These are phyloP conservation scores for Scolanthus callimorphus DNA, from an alignment of 92 coral and sea anemone genomes.

Conservation along the genomic window DNA sequence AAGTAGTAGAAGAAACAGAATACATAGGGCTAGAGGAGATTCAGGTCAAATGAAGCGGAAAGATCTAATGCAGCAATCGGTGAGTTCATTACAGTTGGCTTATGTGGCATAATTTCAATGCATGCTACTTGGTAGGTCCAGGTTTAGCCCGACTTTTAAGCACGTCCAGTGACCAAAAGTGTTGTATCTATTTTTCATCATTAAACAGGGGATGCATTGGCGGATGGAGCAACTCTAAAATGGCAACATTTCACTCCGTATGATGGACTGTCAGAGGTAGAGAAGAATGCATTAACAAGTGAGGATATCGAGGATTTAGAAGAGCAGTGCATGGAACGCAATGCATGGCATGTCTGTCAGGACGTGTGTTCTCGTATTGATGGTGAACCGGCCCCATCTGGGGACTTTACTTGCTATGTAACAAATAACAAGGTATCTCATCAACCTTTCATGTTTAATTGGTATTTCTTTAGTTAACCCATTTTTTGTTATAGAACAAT, in stretches of 20 bases:
- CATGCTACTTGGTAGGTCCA: too few relatives aligned
- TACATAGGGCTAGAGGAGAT: too few relatives aligned
- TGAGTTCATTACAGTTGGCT: too few relatives aligned
- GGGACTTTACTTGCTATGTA: slow-evolving; percentile 30
- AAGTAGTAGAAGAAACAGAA: too few relatives aligned
- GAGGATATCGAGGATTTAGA: slow-evolving; percentile 20
- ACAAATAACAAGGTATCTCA: slow-evolving; percentile 9
- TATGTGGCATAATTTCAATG: too few relatives aligned
- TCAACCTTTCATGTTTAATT: background rate
- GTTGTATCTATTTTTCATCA: too few relatives aligned
- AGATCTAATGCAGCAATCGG: slow-evolving; percentile 49
- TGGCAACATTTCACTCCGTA: slow-evolving; percentile 8
- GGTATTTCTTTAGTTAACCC: background rate
- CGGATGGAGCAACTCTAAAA: slow-evolving; percentile 31
- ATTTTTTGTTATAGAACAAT: background rate
- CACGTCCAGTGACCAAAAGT: background rate
- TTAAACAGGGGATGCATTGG: slow-evolving; percentile 45
- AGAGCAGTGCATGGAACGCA: slow-evolving; percentile 22
- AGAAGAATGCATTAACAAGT: slow-evolving; percentile 24
- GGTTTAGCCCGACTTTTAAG: too few relatives aligned
- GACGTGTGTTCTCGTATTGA: slow-evolving; percentile 33
- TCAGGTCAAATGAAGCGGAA: slow-evolving; percentile 56
- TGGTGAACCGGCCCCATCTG: slow-evolving; percentile 44
- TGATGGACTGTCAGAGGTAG: slow-evolving; percentile 33
- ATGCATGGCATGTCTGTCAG: slow-evolving; percentile 21